Conservation (phyloP, 2,888 invertebrate genomes). For the Suillia variegata region DNA sequence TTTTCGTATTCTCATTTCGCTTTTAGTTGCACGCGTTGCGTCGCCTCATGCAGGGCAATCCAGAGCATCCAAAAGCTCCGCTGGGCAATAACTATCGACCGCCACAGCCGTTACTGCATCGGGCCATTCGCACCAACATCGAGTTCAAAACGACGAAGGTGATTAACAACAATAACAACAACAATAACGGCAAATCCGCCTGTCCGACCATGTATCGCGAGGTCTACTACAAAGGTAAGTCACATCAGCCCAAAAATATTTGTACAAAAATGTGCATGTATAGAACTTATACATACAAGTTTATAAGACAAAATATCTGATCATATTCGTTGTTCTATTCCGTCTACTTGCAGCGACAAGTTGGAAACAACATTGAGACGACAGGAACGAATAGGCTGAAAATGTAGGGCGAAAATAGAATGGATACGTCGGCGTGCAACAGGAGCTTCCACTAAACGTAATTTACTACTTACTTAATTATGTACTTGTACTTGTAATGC, state of each 20-base stretch:
- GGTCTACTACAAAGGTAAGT: conserved; percentile 85
- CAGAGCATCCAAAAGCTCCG: conserved; percentile 84
- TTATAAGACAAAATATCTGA: no score
- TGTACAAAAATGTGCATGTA: no score
- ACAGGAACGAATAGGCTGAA: background rate
- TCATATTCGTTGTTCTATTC: no score
- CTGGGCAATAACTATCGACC: conserved; percentile 95
- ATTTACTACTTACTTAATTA: no score
- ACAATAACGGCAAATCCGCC: conserved; percentile 80
- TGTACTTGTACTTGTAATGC: conserved; percentile 18
- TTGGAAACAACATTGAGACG: conserved; percentile 78
- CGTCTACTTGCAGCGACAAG: conserved; percentile 78
- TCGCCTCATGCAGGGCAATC: conserved; percentile 87
- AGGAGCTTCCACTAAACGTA: conserved; percentile 57
- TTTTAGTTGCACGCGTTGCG: conserved; percentile 82
- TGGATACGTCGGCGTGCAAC: conserved; percentile 44
- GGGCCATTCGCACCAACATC: conserved; percentile 95
- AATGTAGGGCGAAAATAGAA: conserved; percentile 12
- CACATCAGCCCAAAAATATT: background rate
- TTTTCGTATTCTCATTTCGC: no score
- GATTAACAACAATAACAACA: no score
- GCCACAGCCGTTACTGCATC: conserved; percentile 89
- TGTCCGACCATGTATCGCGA: conserved; percentile 92
- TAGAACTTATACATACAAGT: no score
- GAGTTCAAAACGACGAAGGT: conserved; percentile 84